Percentiles rank a stretch among this genome's conserved stretches.
phyloP scores from a whole-genome alignment of 2,888 invertebrate species.

The Calameuta idolon region DNA sequence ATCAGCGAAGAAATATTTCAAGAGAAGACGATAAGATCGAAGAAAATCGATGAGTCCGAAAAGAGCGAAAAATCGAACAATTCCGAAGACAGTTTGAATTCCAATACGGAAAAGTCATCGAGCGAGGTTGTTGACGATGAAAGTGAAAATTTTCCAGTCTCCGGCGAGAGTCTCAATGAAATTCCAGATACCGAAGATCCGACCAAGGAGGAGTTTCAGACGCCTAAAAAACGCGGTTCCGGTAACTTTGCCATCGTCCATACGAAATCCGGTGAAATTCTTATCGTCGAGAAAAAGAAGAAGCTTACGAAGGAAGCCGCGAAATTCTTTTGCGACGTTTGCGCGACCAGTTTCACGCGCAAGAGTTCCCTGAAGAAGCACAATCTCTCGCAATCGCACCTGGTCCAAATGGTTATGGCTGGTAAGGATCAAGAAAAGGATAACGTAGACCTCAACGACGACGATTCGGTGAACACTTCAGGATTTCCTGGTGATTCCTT shows the following conservation, averaged over 20 bases:
- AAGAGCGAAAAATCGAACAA: slow-evolving; percentile 12
- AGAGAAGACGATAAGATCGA: slow-evolving; percentile 1
- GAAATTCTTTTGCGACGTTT: slow-evolving; percentile 61
- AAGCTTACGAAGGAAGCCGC: slow-evolving; percentile 62
- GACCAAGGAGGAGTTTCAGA: slow-evolving; percentile 38
- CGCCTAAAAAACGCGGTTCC: slow-evolving; percentile 49
- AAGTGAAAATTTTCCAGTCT: neutral
- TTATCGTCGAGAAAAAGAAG: slow-evolving; percentile 62
- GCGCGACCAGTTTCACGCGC: slow-evolving; percentile 61
- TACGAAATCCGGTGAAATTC: slow-evolving; percentile 60
- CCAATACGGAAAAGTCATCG: slow-evolving; percentile 12
- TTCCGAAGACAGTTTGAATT: neutral
- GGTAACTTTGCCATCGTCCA: slow-evolving; percentile 62
- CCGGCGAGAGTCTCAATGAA: neutral
- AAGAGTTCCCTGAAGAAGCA: slow-evolving; percentile 63
- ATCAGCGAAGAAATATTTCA: neutral
- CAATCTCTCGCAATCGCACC: slow-evolving; percentile 61
- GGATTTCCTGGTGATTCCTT: slow-evolving; percentile 1
- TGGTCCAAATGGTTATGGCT: slow-evolving; percentile 44
- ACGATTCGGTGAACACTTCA: slow-evolving; percentile 11
- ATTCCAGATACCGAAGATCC: neutral
- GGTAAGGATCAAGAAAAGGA: slow-evolving; percentile 30
- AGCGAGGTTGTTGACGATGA: slow-evolving; percentile 26
- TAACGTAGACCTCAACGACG: slow-evolving; percentile 10
- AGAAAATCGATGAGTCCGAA: neutral